phyloP scores from a whole-genome alignment of 2,888 invertebrate genomes.

The Lithophane socia region DNA sequence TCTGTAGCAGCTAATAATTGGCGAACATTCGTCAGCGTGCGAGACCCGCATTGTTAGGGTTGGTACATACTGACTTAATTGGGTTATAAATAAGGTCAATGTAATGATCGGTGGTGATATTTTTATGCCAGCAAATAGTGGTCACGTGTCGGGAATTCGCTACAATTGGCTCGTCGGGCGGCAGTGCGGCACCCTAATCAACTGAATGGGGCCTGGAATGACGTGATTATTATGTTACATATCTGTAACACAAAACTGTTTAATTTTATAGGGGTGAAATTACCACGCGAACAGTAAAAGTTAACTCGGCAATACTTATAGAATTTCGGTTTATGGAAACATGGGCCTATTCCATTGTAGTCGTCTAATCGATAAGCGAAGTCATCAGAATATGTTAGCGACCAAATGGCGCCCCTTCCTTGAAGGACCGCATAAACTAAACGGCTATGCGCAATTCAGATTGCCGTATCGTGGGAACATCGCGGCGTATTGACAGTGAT shows the following conservation, averaged over 20 bases:
- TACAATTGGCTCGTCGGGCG: slow-evolving; percentile 83
- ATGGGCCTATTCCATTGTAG: slow-evolving; percentile 41
- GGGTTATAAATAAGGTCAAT: slow-evolving; percentile 84
- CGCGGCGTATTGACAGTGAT: slow-evolving; percentile 74
- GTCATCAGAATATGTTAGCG: slow-evolving; percentile 65
- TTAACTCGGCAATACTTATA: slow-evolving; percentile 39
- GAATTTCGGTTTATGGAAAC: slow-evolving; percentile 40
- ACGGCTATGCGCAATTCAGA: slow-evolving; percentile 73
- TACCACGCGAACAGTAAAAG: slow-evolving; percentile 40
- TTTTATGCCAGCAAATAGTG: slow-evolving; percentile 85
- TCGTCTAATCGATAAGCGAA: slow-evolving; percentile 67
- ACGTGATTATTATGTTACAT: slow-evolving; percentile 87
- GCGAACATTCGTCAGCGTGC: slow-evolving; percentile 61
- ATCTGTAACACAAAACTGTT: slow-evolving; percentile 76
- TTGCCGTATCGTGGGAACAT: slow-evolving; percentile 75
- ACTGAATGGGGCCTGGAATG: slow-evolving; percentile 80
- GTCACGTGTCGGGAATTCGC: slow-evolving; percentile 88
- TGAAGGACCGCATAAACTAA: slow-evolving; percentile 71
- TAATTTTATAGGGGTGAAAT: slow-evolving; percentile 67
- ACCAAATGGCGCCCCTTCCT: slow-evolving; percentile 68
- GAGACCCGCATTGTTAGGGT: slow-evolving; percentile 83
- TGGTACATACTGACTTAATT: slow-evolving; percentile 84
- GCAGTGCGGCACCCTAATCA: slow-evolving; percentile 77
- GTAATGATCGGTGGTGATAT: slow-evolving; percentile 82
- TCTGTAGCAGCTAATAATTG: slow-evolving; percentile 55